Percentiles rank a stretch among this genome's conserved stretches.
Evolutionary conservation across 1,140 invertebrate genomes (phyloP).

Genomic region (Sipha flava): DNA sequence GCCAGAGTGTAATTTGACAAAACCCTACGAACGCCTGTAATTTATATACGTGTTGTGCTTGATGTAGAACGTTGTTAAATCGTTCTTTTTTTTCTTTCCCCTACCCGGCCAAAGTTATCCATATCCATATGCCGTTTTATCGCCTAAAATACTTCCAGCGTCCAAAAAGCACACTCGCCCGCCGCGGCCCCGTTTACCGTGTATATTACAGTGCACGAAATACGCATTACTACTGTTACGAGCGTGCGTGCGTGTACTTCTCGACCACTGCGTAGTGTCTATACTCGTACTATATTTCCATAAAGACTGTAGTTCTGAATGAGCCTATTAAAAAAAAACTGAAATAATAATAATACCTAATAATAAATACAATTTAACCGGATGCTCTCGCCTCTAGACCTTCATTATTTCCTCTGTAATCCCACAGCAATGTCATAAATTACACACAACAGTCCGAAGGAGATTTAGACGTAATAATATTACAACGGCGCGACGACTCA

Average conservation of each 20-base stretch:
- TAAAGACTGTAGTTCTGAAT: neutral
- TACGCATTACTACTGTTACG: too few relatives aligned
- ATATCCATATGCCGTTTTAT: neutral
- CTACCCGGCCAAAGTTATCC: neutral
- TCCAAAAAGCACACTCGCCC: neutral
- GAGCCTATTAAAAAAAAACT: neutral
- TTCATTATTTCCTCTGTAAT: neutral
- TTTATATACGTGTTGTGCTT: too few relatives aligned
- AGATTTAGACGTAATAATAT: too few relatives aligned
- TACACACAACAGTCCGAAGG: neutral
- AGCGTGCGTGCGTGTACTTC: too few relatives aligned
- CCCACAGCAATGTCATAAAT: neutral
- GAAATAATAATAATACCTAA: too few relatives aligned
- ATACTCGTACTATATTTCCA: neutral
- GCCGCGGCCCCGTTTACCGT: too few relatives aligned
- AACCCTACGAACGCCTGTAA: neutral
- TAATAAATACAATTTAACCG: neutral
- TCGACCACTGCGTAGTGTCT: too few relatives aligned
- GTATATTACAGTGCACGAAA: too few relatives aligned
- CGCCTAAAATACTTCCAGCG: neutral
- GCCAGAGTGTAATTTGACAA: neutral
- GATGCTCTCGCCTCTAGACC: neutral
- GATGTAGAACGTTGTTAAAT: neutral
- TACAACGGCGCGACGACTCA: too few relatives aligned
- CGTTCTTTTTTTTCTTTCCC: neutral